These are phyloP conservation scores for Thrips palmi DNA, from an alignment of 1,140 invertebrate species.

Conservation along the genomic window DNA sequence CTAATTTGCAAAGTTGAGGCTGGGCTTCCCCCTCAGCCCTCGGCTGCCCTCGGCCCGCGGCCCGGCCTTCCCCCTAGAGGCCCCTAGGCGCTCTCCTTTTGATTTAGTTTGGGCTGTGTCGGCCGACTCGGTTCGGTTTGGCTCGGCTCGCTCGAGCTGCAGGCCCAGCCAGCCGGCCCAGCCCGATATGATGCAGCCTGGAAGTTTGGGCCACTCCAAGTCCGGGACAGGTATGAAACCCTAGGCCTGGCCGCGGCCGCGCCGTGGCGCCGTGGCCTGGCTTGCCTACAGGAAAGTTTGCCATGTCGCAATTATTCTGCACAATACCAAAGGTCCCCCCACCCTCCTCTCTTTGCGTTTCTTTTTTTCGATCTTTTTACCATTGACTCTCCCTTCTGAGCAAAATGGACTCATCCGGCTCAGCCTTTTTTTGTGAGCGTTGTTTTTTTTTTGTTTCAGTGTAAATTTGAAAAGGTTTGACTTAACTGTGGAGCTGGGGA, in stretches of 20 bases:
- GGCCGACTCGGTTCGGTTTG: neutral
- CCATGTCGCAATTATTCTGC: too few relatives aligned
- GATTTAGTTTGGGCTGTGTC: neutral
- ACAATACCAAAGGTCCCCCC: neutral
- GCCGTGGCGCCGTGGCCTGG: too few relatives aligned
- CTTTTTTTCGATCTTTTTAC: neutral
- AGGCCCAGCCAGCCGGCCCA: too few relatives aligned
- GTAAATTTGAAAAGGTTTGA: too few relatives aligned
- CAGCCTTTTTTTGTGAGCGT: neutral
- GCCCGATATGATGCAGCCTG: too few relatives aligned
- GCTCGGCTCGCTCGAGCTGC: neutral
- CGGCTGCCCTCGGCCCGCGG: neutral
- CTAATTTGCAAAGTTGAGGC: neutral
- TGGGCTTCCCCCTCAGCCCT: neutral
- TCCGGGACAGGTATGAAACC: neutral
- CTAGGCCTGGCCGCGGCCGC: neutral
- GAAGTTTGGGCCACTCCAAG: too few relatives aligned
- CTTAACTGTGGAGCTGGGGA: too few relatives aligned
- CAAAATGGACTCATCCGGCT: neutral
- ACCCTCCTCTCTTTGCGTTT: neutral
- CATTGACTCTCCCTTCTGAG: neutral
- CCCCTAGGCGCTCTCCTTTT: neutral
- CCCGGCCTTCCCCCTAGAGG: neutral
- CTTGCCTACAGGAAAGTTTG: too few relatives aligned
- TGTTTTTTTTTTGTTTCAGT: conserved; percentile 8